These are phyloP conservation scores for Pelusios castaneus DNA, from an alignment of 2,113 vertebrate species.

Conservation along the genomic window DNA sequence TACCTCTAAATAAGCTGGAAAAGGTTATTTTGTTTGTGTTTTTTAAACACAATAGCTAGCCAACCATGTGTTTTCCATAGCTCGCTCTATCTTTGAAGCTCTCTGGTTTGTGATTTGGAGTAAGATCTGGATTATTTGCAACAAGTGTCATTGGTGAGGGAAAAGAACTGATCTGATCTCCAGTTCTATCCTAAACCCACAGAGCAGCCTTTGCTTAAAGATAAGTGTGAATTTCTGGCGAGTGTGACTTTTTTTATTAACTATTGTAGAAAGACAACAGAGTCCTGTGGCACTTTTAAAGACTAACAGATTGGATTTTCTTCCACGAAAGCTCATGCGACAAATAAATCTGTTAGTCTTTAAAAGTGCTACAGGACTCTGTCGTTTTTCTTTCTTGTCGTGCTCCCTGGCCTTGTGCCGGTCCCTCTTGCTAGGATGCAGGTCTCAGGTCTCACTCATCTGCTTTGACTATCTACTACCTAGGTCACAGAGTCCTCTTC, in stretches of 20 bases:
- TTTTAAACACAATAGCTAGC: neutral
- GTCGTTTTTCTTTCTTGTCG: no score
- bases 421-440: neutral
- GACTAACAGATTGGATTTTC: no score
- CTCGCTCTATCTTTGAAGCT: no score
- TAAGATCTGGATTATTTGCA: neutral
- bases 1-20: neutral
- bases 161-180: neutral
- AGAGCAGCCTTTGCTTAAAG: neutral
- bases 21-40: neutral
- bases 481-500: neutral
- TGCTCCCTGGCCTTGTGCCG: neutral
- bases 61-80: neutral
- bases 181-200: neutral
- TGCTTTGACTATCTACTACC: neutral
- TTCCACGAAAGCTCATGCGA: no score
- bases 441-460: neutral
- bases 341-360: no score
- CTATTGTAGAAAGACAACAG: no score
- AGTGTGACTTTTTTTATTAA: neutral
- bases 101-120: no score
- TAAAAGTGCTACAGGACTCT: no score
- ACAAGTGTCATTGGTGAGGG: neutral
- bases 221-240: neutral
- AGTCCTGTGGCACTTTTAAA: no score